These are phyloP conservation scores for Drepana falcataria DNA, from an alignment of 2,888 invertebrate species.

Conservation along the genomic window DNA sequence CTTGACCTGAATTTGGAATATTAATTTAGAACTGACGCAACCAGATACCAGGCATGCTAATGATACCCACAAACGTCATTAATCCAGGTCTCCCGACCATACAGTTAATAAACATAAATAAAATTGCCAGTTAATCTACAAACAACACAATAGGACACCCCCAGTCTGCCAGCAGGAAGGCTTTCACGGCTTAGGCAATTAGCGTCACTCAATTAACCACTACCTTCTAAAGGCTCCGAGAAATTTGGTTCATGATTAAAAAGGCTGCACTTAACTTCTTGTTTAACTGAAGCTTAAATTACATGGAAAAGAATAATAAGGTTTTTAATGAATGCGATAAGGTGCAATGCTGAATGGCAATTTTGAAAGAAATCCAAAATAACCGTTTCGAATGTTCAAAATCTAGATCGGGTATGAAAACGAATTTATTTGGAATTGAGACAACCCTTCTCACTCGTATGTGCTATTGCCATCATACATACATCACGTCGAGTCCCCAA, in stretches of 20 bases:
- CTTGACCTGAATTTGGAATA: too few species aligned
- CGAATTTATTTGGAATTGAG: too few species aligned
- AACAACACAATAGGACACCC: conserved; percentile 46
- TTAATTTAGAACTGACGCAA: too few species aligned
- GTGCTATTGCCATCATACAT: too few species aligned
- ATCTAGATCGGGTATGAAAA: too few species aligned
- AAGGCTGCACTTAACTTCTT: conserved; percentile 68
- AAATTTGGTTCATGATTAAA: conserved; percentile 76
- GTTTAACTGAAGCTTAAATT: conserved; percentile 31
- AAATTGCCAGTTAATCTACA: conserved; percentile 40
- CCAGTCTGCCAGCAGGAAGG: conserved; percentile 52
- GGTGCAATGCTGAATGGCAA: neutral
- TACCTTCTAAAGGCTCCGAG: conserved; percentile 48
- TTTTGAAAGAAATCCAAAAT: too few species aligned
- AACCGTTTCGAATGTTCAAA: too few species aligned
- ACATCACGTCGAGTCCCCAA: too few species aligned
- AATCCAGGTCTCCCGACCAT: neutral
- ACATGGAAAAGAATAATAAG: conserved; percentile 12
- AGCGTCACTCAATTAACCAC: conserved; percentile 77
- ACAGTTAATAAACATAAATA: conserved; percentile 33
- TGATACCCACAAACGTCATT: neutral
- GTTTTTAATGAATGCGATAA: conserved; percentile 3
- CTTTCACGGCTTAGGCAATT: conserved; percentile 74
- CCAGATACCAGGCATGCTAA: too few species aligned
- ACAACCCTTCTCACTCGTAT: too few species aligned